Percentiles rank a stretch among this genome's conserved stretches.
Evolutionary conservation across 2,888 invertebrate species (phyloP).

Genomic region (Theodoxus fluviatilis): DNA sequence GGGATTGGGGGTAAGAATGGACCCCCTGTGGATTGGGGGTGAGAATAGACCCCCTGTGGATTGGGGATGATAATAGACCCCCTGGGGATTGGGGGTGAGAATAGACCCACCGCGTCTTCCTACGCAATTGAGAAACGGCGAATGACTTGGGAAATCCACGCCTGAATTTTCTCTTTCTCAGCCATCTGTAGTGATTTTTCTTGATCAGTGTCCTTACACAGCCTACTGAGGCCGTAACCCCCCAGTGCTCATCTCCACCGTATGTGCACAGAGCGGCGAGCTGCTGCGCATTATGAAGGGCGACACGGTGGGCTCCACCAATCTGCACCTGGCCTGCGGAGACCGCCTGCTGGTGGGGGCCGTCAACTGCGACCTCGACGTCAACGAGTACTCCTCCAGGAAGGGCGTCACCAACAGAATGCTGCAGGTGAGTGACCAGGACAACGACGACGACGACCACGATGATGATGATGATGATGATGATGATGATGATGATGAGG

Average conservation of each 20-base stretch:
- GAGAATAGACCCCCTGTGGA: too few species aligned
- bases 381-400: slow-evolving; percentile 52
- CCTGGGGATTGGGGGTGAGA: too few species aligned
- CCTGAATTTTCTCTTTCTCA: background rate
- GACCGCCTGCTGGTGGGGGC: slow-evolving; percentile 64
- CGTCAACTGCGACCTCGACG: slow-evolving; percentile 61
- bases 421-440: slow-evolving; percentile 54
- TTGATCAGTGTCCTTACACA: too few species aligned
- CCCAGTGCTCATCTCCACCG: background rate
- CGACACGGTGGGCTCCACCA: slow-evolving; percentile 62
- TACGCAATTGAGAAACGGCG: too few species aligned
- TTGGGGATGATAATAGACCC: too few species aligned
- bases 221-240: too few species aligned
- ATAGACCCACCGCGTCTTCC: too few species aligned
- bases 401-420: slow-evolving; percentile 61
- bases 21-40: too few species aligned
- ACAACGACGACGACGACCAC: background rate
- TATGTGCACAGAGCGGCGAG: slow-evolving; percentile 60
- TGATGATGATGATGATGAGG: slow-evolving; percentile 24
- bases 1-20: too few species aligned
- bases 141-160: background rate
- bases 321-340: slow-evolving; percentile 62
- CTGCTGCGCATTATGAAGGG: slow-evolving; percentile 64
- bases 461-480: slow-evolving; percentile 24
- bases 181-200: background rate